Evolutionary conservation across 2,113 vertebrate species (phyloP), one percentile per base, ranked within the genome.

Genomic region (Boulengeromyrus knoepffleri): DNA sequence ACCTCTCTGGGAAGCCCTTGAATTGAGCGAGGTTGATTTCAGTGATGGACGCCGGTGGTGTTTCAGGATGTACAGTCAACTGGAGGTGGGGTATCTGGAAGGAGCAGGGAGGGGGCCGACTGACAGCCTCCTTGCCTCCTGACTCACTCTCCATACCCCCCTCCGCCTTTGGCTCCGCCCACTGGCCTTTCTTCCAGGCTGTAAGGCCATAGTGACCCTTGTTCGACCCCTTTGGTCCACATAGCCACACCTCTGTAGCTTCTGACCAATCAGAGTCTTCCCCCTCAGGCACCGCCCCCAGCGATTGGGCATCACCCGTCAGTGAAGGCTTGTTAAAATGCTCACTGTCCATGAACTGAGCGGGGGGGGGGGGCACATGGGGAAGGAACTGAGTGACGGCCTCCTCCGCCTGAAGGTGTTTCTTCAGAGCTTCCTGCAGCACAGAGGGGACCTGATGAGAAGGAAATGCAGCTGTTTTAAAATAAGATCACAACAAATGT

Each of bases 231-330:
- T 85, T 94, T 46, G 92, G 50, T 42, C 91, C 62, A 70, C 92
- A 92, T 10, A 87, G 89, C 12, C 94, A 94, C 19, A 88, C 91
- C 56, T 95, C 95, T 0, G 95, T 95, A 21, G 94, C 92, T 91
- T 96, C 95, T 21, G 95, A 96, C 95, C 95, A 96, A 89, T 96
- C 96, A 27, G 95, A 95, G 53, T 96, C 96, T 89, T 95, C 95
- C 85, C 96, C 95, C 90, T 96, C 96, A 90, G 94, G 95, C 45
- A 96, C 93, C 2, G 94, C 91, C 6, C 95, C 94, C 88, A 96
- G 90, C 19, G 89, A 19, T 47, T 94, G 94, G 50, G 95, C 95
- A 88, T 95, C 95, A 8, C 90, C 92, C 0, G 88, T n/a, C 0
- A 85, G 62, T 45, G 92, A 93, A 90, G 90, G 89, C 45, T 93